Evolutionary conservation across 2,888 invertebrate genomes (phyloP).

Genomic region (Chrysolina oricalcia): DNA sequence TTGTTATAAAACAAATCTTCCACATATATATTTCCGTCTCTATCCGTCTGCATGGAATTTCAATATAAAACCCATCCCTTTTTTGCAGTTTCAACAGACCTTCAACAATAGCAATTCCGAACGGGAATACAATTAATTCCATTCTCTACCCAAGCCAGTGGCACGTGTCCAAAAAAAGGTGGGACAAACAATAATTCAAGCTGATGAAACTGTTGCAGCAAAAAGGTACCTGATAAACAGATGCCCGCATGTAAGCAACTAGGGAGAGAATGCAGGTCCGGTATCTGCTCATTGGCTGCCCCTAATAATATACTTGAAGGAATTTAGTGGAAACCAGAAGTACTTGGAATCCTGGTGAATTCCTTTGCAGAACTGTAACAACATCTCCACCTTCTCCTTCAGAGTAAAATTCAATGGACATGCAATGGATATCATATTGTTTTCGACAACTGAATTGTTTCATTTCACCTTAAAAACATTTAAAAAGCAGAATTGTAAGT

Average conservation of each 20-base stretch:
- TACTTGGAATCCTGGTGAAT: not conserved
- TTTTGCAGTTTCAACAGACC: slow-evolving; percentile 40
- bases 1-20: not conserved
- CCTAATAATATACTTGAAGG: not conserved
- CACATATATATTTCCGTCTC: slow-evolving; percentile 8
- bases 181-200: slow-evolving; percentile 35
- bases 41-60: slow-evolving; percentile 27
- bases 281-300: slow-evolving; percentile 2
- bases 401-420: no score
- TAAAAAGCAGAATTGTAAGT: no score
- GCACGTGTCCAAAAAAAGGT: slow-evolving; percentile 42
- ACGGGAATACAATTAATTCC: slow-evolving; percentile 38
- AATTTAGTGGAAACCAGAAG: not conserved
- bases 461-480: no score
- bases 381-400: no score
- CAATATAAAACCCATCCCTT: slow-evolving; percentile 35
- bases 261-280: slow-evolving; percentile 22
- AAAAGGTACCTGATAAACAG: slow-evolving; percentile 43
- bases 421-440: no score
- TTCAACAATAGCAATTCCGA: slow-evolving; percentile 38
- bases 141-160: slow-evolving; percentile 29
- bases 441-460: no score
- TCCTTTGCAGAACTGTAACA: no score
- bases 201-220: slow-evolving; percentile 45
- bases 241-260: slow-evolving; percentile 39